phyloP scores from a whole-genome alignment of 2,113 vertebrate genomes.

The Gambusia affinis region DNA sequence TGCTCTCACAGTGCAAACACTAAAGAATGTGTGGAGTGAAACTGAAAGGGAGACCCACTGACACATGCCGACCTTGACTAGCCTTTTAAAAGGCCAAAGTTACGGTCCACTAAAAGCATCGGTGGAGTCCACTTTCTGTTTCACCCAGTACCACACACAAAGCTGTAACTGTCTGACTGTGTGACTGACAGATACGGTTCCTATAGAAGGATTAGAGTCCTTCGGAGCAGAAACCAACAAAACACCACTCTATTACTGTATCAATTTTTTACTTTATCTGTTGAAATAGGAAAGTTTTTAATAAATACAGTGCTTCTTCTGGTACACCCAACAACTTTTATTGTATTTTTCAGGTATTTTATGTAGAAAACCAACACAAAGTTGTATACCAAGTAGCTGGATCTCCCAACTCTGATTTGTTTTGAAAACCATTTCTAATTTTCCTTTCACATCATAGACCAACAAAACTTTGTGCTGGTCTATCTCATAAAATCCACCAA shows the following conservation, averaged over 20 bases:
- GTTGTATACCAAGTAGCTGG: neutral
- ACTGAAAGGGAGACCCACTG: neutral
- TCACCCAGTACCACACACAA: neutral
- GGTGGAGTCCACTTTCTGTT: constrained; percentile 6
- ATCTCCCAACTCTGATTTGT: no score
- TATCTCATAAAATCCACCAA: no score
- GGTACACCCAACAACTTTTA: neutral
- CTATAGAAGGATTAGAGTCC: constrained; percentile 10
- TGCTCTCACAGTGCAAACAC: constrained; percentile 7
- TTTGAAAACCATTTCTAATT: no score
- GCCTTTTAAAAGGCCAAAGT: constrained; percentile 31
- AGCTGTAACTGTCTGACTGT: constrained; percentile 4
- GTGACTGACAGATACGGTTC: constrained; percentile 33
- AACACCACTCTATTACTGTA: neutral
- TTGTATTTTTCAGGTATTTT: neutral
- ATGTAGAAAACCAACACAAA: neutral
- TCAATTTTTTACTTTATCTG: neutral
- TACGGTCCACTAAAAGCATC: constrained; percentile 25
- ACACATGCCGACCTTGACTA: constrained; percentile 38
- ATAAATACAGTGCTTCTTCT: neutral
- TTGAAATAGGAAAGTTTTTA: neutral
- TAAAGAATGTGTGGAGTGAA: neutral
- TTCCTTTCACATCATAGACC: no score
- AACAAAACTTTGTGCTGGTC: no score
- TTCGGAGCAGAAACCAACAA: neutral